These are phyloP conservation scores for Idaea aversata DNA, from an alignment of 2,888 invertebrate species.

Conservation along the genomic window DNA sequence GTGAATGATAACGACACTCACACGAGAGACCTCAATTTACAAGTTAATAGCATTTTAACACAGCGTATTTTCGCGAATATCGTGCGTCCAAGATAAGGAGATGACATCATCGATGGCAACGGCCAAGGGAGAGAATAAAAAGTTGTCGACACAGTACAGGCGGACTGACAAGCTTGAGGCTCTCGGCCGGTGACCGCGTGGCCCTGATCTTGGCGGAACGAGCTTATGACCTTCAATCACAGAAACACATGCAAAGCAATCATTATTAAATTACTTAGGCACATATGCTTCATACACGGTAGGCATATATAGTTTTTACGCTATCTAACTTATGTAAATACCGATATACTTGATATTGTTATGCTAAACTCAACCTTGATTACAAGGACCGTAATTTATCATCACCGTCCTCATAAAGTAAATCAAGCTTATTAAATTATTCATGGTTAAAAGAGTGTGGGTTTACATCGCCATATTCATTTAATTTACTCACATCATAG, in stretches of 20 bases:
- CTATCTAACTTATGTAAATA: slow-evolving; percentile 8
- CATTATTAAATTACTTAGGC: slow-evolving; percentile 1
- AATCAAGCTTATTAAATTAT: slow-evolving; percentile 43
- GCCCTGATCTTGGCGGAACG: slow-evolving; percentile 72
- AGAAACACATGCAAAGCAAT: slow-evolving; percentile 26
- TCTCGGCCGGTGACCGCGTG: slow-evolving; percentile 64
- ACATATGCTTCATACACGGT: slow-evolving; percentile 9
- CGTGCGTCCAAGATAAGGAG: slow-evolving; percentile 42
- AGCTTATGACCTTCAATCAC: slow-evolving; percentile 42
- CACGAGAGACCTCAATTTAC: slow-evolving; percentile 20
- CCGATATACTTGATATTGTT: slow-evolving; percentile 3
- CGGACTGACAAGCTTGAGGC: slow-evolving; percentile 47
- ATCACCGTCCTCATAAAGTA: slow-evolving; percentile 35
- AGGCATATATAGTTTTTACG: not conserved
- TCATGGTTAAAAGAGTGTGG: slow-evolving; percentile 41
- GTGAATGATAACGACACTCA: slow-evolving; percentile 14
- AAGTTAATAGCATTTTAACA: slow-evolving; percentile 42
- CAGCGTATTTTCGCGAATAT: slow-evolving; percentile 34
- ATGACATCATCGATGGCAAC: slow-evolving; percentile 67
- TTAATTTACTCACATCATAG: not conserved
- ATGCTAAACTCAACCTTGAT: slow-evolving; percentile 38
- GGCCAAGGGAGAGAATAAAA: slow-evolving; percentile 58
- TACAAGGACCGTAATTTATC: slow-evolving; percentile 20
- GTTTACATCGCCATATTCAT: slow-evolving; percentile 40
- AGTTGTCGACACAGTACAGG: slow-evolving; percentile 35